A percentile compares a stretch with the other conserved stretches of the same genome.
These are phyloP conservation scores for Ophion obscuratus DNA, from an alignment of 2,888 invertebrate genomes.

Conservation along the genomic window DNA sequence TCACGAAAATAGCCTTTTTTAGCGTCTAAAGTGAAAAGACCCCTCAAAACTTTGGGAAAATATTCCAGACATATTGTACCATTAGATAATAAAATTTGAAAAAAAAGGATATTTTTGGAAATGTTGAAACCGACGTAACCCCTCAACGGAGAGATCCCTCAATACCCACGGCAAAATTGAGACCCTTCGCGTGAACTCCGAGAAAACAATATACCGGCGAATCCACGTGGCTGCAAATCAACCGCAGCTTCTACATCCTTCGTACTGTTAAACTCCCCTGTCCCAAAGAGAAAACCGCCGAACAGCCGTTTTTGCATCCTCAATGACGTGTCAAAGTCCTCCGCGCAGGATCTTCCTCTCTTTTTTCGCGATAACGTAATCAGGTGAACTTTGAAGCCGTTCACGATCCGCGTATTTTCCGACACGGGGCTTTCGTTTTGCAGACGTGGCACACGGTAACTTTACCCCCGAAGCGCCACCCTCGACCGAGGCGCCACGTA, in stretches of 20 bases:
- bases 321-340: not conserved
- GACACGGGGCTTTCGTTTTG: constrained; percentile 60
- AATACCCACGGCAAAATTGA: not conserved
- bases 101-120: too few species aligned
- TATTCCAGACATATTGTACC: too few species aligned
- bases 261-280: too few species aligned
- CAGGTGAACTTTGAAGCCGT: not conserved
- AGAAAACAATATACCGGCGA: not conserved
- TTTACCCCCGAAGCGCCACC: constrained; percentile 85
- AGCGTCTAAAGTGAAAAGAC: too few species aligned
- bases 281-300: too few species aligned
- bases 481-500: constrained; percentile 81
- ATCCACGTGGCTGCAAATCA: not conserved
- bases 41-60: too few species aligned
- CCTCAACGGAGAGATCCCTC: not conserved
- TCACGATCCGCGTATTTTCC: constrained; percentile 29
- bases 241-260: not conserved
- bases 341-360: not conserved
- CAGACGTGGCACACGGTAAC: constrained; percentile 86
- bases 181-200: not conserved
- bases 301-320: too few species aligned
- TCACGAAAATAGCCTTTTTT: too few species aligned
- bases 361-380: not conserved
- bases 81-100: too few species aligned
- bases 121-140: too few species aligned